Evolutionary conservation across 2,888 invertebrate species (phyloP), one percentile per base, ranked within the genome.

Genomic region (Drosophila neoperkinsi): DNA sequence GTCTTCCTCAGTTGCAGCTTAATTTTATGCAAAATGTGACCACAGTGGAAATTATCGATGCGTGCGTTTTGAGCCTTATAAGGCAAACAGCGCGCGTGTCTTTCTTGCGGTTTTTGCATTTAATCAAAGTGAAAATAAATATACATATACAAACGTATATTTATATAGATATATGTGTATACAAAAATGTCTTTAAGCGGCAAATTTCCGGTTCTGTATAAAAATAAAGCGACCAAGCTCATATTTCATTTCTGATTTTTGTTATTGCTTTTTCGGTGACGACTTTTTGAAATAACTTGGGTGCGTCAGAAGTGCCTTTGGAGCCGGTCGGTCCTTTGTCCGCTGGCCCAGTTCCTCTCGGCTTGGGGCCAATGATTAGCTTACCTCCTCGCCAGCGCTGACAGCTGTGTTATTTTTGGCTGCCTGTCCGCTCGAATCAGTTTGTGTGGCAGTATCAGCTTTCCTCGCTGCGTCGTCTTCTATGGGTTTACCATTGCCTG

Each of bases 91-190:
- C 78, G 82, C 88, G 80, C 85, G 85, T 85, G 85, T 87, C 87
- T 87, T 72, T 80, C 57, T 78, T 78, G 62, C 64, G 82, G 70
- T 71, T 89, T 81, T 50, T 82, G 80, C 84, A 84, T 85, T 89
- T 81, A 78, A 87, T 89, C 88, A 89, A 89, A 85, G 89, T 84
- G 85, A 85, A 85, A 84, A 87, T 89, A 84, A 73, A 87, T 18
- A 43, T 25, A 49, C 52, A 46, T 11, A 21, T 30, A 9, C 11
- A 16, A n/a, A n/a, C n/a, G n/a, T 30, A 51, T 25, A 28, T 21
- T 25, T 25, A 28, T 18, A 87, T 89, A 84, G 69, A 84, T 13
- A 52, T 18, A 51, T 46, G n/a, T n/a, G n/a, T 18, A 52, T 7
- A n/a, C 30, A 30, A n/a, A 30, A 67, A 38, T 56, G 58, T 74